phyloP scores from a whole-genome alignment of 2,888 invertebrate genomes.

The Zaprionus bogoriensis region DNA sequence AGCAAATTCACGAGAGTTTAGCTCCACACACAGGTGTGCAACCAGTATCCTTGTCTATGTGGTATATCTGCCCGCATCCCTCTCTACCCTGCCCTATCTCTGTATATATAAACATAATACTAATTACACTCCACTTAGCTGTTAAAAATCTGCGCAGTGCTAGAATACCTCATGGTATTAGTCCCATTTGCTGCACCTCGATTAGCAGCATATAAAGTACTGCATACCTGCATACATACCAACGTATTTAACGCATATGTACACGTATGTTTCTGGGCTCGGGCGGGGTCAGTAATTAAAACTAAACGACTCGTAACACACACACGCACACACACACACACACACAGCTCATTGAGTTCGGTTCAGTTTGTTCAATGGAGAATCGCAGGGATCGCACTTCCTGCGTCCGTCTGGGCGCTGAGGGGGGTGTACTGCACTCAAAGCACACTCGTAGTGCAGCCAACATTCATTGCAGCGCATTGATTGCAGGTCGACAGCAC shows the following conservation, averaged over 20 bases:
- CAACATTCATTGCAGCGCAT: slow-evolving; percentile 40
- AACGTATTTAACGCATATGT: neutral
- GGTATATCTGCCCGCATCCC: no score
- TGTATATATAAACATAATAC: neutral
- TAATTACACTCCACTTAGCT: neutral
- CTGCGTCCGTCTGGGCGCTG: slow-evolving; percentile 20
- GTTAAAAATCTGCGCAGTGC: neutral
- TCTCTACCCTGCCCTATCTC: neutral
- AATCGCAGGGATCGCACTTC: slow-evolving; percentile 13
- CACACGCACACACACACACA: neutral
- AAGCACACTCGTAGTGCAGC: slow-evolving; percentile 25
- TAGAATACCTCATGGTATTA: neutral
- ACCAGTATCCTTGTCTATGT: no score
- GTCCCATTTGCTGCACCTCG: slow-evolving; percentile 10
- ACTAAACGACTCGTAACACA: slow-evolving; percentile 4
- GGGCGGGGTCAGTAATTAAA: neutral
- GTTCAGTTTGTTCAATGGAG: slow-evolving; percentile 11
- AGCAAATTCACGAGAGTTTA: no score
- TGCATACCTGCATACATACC: neutral
- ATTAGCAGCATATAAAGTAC: slow-evolving; percentile 2
- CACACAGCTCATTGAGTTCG: neutral
- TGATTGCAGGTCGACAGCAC: slow-evolving; percentile 30
- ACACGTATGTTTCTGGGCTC: neutral
- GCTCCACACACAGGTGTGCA: no score
- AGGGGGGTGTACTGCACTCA: slow-evolving; percentile 33